A percentile compares a stretch with the other conserved stretches of the same genome.
Evolutionary conservation across 2,113 vertebrate species (phyloP).

Genomic region (Spizaetus ornatus): DNA sequence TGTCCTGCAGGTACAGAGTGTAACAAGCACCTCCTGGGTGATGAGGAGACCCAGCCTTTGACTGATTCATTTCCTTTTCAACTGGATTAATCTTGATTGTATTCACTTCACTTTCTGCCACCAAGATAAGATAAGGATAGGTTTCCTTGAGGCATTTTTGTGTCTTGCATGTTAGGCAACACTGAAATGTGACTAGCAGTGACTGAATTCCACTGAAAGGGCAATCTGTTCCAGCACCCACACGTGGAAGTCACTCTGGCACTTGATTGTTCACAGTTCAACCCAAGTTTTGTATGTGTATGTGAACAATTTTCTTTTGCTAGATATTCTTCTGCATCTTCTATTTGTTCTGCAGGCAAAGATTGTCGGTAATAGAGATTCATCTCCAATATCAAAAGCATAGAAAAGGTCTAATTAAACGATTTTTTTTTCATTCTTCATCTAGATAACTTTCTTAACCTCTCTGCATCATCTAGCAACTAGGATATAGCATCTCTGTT

Average conservation of each 20-base stretch:
- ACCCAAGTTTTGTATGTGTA: not conserved
- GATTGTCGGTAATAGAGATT: not conserved
- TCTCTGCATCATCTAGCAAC: not conserved
- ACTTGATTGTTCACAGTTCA: not conserved
- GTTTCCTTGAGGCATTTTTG: not conserved
- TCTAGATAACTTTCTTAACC: not conserved
- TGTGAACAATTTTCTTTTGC: not conserved
- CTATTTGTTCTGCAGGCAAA: not conserved
- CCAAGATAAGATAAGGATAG: not conserved
- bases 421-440: not conserved
- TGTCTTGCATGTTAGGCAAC: not conserved
- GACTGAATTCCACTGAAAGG: not conserved
- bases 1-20: no score
- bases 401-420: not conserved
- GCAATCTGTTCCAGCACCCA: not conserved
- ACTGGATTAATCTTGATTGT: not conserved
- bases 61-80: not conserved
- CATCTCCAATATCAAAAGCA: not conserved
- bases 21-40: not conserved
- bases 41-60: not conserved
- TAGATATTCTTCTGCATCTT: not conserved
- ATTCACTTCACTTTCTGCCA: not conserved
- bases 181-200: not conserved
- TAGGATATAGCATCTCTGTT: not conserved
- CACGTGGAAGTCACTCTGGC: fast-evolving